Evolutionary conservation across 2,888 invertebrate species (phyloP), one percentile per base, ranked within the genome.

Genomic region (Callyntrura guangdongensis): DNA sequence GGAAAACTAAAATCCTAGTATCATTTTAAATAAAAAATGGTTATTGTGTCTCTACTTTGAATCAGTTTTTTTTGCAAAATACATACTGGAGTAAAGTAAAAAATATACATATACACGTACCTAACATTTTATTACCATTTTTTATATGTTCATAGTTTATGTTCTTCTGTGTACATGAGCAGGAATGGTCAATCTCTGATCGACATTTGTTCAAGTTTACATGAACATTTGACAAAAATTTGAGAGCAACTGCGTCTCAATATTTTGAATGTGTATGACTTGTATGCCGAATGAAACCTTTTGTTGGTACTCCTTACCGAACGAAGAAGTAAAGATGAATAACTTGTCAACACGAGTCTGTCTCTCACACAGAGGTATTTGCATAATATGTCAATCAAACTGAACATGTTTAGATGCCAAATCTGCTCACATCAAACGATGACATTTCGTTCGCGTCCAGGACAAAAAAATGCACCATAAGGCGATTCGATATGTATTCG

Each of bases 351-450:
- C 17, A 17, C n/a, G 3, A 22, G 67, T 25, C 2, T 36, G 36
- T 36, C 36, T 36, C 36, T 36, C 36, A 8, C 2, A 20, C 20
- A 20, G n/a, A 61, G 20, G 17, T 20, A 53, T 53, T 3, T 5
- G 61, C n/a, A n/a, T 9, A 53, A 53, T 14, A 61, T 17, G 61
- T 61, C 61, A 61, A 61, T 61, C 61, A 61, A 61, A 17, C 9
- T 61, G 1, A 61, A 61, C 20, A n/a, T 61, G 53, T 61, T 61
- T n/a, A 53, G 1, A 9, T 53, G 53, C n/a, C 53, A 53, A 14
- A n/a, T 53, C 53, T 2, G 8, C 53, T 53, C 53, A 12, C n/a
- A 9, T 14, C 53, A n/a, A 36, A 36, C 36, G 36, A 36, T 36
- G 36, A 36, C 36, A 36, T 53, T 53, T 53, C n/a, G 8, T 53